Evolutionary conservation across 2,888 invertebrate genomes (phyloP), one percentile per base, ranked within the genome.

Genomic region (Serrognathus titanus): DNA sequence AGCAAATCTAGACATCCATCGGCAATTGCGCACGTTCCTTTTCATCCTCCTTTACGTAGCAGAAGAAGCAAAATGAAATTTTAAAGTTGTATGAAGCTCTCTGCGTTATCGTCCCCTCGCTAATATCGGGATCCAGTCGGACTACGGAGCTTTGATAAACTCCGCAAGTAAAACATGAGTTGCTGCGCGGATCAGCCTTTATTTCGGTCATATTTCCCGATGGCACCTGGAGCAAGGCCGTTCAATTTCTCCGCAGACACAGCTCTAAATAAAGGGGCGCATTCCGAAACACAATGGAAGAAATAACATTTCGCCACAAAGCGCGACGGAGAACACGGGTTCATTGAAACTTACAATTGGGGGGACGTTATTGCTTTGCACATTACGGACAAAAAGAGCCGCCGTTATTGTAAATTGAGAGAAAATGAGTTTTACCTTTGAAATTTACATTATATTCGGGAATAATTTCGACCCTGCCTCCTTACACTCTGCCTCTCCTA

Each of bases 61-160:
- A 59, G 53, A 62, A 60, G 61, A 60, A 60, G 65, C 65, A 62
- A 66, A 67, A 66, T 67, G 66, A 67, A 67, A 67, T 67, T 67
- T 67, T 67, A 67, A 67, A 67, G 63, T 67, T 67, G 64, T 59
- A 67, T 67, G 67, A 67, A 63, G 60, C 64, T 58, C 61, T 62
- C 59, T 63, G 62, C 63, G 63, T 65, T 66, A 64, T 65, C 66
- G 60, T 59, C 62, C 63, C 62, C 63, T 58, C 58, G 62, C 57
- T 59, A 63, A 63, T 60, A 62, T 60, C 60, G 59, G 59, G 57
- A 62, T 63, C 56, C 61, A 53, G 60, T 59, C 59, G 58, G 55
- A 61, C 61, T 53, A 59, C 56, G 53, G 54, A 51, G 58, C 61
- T 59, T 63, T 63, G 59, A 63, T 63, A 60, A 63, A 61, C 61